Evolutionary conservation across 2,888 invertebrate genomes (phyloP), one percentile per base, ranked within the genome.

Genomic region (Meta bourneti): DNA sequence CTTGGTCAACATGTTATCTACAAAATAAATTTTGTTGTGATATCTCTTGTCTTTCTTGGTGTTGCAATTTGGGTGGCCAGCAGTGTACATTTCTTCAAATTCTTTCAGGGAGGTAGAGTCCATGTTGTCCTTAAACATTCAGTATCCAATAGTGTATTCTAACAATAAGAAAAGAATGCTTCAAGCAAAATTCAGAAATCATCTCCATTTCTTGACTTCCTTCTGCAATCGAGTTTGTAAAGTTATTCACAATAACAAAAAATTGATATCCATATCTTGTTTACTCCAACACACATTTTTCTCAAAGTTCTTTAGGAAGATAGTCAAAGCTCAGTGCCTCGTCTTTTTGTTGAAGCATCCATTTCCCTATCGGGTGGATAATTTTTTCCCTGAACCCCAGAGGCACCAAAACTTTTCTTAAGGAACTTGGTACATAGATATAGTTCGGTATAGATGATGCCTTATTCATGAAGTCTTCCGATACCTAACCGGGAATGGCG

Each of bases 391-490:
- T 51, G 49, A 8, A 16, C 61, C 79, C 79, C 79, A 20, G 54
- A 13, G 79, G 79, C 69, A 11, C 7, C 13, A 34, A 61, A 79
- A 79, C 54, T 61, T 79, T 61, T 79, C 61, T 52, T 78, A 19
- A 34, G 34, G 34, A 79, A 79, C 70, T 81, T 8, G n/a, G 16
- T 51, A 19, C 81, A 74, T 72, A 83, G 74, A 74, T 74, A 74
- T 19, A 83, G 72, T 71, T 49, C 11, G 71, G 81, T 82, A n/a
- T 49, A 82, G 48, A 48, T 82, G 81, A 82, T 82, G 71, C 71
- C 70, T 82, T 82, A 82, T 82, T 82, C 81, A 82, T 82, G 81
- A 82, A 82, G 70, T 71, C 20, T 51, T 71, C 16, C 81, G 81
- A 70, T 70, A 81, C n/a, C 20, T 71, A n/a, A 61, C n/a, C n/a